A percentile compares a stretch with the other conserved stretches of the same genome.
Evolutionary conservation across 2,888 invertebrate genomes (phyloP).

Genomic region (Artemia sp.): DNA sequence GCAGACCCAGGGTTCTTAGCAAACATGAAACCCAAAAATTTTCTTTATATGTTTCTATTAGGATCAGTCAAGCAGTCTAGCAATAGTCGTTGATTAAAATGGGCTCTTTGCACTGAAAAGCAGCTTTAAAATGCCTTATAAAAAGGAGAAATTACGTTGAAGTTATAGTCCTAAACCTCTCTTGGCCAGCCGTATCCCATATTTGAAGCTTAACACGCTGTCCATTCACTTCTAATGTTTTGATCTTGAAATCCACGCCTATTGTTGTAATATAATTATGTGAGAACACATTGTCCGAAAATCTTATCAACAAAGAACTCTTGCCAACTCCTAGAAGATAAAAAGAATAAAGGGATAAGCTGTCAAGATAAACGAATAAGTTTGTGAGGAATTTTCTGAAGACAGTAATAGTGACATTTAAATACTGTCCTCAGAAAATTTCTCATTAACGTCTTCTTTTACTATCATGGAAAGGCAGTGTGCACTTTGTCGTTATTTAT

Average conservation of each 20-base stretch:
- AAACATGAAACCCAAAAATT: no score
- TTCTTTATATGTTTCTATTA: no score
- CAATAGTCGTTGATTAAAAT: no score
- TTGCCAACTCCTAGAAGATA: conserved; percentile 77
- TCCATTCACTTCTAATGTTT: conserved; percentile 80
- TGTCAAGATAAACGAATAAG: not conserved
- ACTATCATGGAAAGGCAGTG: no score
- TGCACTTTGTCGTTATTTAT: no score
- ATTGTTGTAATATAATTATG: conserved; percentile 97
- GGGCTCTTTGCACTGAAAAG: no score
- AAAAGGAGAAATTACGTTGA: conserved; percentile 49
- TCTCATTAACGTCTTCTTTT: not conserved
- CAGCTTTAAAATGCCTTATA: no score
- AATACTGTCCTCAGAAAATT: conserved; percentile 7
- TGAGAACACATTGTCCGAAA: conserved; percentile 96
- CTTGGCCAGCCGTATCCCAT: conserved; percentile 97
- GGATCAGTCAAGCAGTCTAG: no score
- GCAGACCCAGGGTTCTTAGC: no score
- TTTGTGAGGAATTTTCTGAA: not conserved
- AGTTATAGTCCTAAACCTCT: conserved; percentile 92
- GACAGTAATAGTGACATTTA: not conserved
- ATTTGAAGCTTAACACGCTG: conserved; percentile 85
- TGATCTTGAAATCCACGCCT: conserved; percentile 98
- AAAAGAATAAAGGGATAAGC: conserved; percentile 19
- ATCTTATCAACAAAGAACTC: conserved; percentile 84